These are phyloP conservation scores for Calameuta filiformis DNA, from an alignment of 2,888 invertebrate genomes.

Conservation along the genomic window DNA sequence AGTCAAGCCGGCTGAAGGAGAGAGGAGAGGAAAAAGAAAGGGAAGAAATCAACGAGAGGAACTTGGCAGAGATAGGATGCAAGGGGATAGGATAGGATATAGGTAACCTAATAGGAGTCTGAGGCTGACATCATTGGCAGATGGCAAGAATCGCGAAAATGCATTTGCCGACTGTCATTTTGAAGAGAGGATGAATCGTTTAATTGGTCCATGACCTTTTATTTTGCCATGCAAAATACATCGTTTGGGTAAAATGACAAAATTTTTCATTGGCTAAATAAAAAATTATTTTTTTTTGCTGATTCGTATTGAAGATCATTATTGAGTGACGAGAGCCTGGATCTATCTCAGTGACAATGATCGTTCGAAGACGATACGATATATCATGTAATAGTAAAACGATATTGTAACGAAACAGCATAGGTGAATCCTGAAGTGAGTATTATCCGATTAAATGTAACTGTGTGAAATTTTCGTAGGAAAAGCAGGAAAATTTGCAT, in stretches of 20 bases:
- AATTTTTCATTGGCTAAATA: neutral
- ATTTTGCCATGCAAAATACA: neutral
- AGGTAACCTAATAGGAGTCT: constrained; percentile 63
- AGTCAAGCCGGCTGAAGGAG: neutral
- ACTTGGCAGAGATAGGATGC: constrained; percentile 47
- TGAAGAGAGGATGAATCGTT: neutral
- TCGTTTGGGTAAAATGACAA: neutral
- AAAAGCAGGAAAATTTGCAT: neutral
- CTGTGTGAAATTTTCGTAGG: neutral
- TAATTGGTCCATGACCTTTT: neutral
- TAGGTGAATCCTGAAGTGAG: neutral
- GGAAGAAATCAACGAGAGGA: constrained; percentile 23
- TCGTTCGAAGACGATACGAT: neutral
- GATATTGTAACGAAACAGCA: neutral
- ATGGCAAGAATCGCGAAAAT: constrained; percentile 56
- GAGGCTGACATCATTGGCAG: constrained; percentile 64
- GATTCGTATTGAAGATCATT: neutral
- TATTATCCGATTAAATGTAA: neutral
- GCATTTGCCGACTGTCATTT: neutral
- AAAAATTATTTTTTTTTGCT: neutral
- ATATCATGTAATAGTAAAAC: neutral
- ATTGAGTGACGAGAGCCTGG: neutral
- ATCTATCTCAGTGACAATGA: neutral
- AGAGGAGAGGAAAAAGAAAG: neutral
- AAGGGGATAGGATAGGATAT: constrained; percentile 39